Base-by-base conservation (phyloP, 2,797 vertebrate genomes). In the Diceros bicornis region DNA sequence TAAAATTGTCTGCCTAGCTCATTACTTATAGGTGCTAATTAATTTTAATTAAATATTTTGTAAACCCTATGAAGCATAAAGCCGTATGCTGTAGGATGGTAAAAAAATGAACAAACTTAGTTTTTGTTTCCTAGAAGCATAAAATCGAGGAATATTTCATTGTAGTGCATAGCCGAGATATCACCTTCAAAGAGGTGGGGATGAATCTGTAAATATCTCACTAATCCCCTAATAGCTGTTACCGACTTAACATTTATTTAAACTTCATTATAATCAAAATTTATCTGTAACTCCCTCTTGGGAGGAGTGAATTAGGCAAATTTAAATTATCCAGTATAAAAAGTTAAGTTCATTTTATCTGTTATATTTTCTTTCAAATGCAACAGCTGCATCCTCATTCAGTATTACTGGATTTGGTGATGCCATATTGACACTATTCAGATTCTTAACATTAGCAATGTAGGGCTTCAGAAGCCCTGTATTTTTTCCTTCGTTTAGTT, bases 201-300 rank as follows among this genome's bases (percentile, higher is more conserved):
- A 29, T 64, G 25, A 87, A 74, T 72, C 20, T 34, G 34, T 62
- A 23, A 89, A 83, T 7, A 87, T 59, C 37, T 25, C 21, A 86
- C 27, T 78, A 55, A 66, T 82, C 12, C 18, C 6, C 16, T 79
- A 52, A 11, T 69, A 61, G 64, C 69, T 96, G 85, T 91, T 92
- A 32, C 37, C 89, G 27, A 85, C 20, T 86, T 74, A 96, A 93
- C 17, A 41, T 82, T 79, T 92, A 74, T n/a, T 64, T 91, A 68
- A 75, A 55, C 55, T 74, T 62, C 66, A n/a, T 93, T 55, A 89
- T 77, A 75, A 79, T 96, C 44, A 74, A 57, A 90, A 34, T 77
- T 20, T 44, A 93, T 83, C 64, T 9, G 7, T 96, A 79, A 59
- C 14, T 66, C 9, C 12, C 18, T 89, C 29, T 37, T 95, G 59